Conservation (phyloP, 1,140 invertebrate species). For the Neotoxoptera formosana region DNA sequence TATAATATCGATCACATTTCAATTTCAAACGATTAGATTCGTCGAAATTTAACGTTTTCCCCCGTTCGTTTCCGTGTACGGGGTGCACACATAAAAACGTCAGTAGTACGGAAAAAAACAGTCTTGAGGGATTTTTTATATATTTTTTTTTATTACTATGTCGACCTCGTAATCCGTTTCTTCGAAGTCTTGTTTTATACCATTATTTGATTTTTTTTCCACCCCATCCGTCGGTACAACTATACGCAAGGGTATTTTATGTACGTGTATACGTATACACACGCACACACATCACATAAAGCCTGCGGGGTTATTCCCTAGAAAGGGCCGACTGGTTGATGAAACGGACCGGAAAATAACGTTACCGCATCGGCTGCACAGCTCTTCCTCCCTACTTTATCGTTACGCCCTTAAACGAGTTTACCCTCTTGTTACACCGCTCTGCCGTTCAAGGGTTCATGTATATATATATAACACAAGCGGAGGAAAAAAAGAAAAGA, state of each 20-base stretch:
- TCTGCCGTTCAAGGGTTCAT: background rate
- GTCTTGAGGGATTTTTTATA: conserved; percentile 31
- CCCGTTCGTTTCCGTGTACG: background rate
- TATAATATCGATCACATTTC: conserved; percentile 13
- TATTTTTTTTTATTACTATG: conserved; percentile 49
- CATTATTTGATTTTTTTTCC: conserved; percentile 51
- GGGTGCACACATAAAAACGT: conserved; percentile 33
- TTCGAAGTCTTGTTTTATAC: conserved; percentile 49
- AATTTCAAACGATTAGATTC: conserved; percentile 24
- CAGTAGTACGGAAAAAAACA: conserved; percentile 8
- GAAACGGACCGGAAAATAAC: conserved; percentile 58
- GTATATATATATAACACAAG: background rate
- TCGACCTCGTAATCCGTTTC: conserved; percentile 56
- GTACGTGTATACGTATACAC: background rate
- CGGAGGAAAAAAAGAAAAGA: background rate
- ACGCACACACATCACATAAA: conserved; percentile 27
- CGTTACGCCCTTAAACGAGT: conserved; percentile 55
- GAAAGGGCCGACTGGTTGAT: conserved; percentile 54
- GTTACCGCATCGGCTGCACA: conserved; percentile 49
- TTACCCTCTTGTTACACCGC: conserved; percentile 48
- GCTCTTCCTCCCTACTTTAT: conserved; percentile 40
- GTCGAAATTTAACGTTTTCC: background rate
- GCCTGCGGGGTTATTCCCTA: conserved; percentile 46
- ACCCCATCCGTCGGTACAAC: background rate
- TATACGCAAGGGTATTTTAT: conserved; percentile 7